A percentile compares a stretch with the other conserved stretches of the same genome.
Conservation (phyloP, 2,797 vertebrate genomes). For the Iguana delicatissima region DNA sequence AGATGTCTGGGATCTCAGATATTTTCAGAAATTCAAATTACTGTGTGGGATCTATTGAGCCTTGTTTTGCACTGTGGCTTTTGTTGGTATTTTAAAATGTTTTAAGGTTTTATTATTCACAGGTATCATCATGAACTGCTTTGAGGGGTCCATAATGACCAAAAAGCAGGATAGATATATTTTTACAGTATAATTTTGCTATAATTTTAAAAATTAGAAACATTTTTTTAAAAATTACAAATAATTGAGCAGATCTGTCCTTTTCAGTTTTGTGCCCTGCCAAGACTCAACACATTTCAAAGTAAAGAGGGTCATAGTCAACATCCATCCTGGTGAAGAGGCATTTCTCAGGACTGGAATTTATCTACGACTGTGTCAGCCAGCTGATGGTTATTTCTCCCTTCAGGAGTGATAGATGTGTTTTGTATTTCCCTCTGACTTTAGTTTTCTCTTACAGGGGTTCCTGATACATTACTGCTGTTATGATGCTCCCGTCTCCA, state of each 20-base stretch:
- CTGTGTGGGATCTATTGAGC: not conserved
- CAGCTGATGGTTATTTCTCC: not conserved
- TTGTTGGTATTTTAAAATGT: not conserved
- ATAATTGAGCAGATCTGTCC: not conserved
- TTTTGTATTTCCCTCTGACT: not conserved
- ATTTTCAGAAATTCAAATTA: not conserved
- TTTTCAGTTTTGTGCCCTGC: not conserved
- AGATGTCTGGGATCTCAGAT: too few relatives aligned
- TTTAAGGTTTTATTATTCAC: not conserved
- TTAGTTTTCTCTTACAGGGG: conserved; percentile 27
- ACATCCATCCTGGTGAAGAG: too few relatives aligned
- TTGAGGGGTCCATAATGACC: not conserved
- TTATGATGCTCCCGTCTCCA: conserved; percentile 85
- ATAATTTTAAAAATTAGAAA: too few relatives aligned
- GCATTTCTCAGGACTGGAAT: not conserved
- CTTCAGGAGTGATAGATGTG: not conserved
- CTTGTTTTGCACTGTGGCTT: not conserved
- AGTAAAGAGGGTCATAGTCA: not conserved
- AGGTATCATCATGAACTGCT: not conserved
- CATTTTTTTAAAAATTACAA: too few relatives aligned
- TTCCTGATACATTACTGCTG: not conserved
- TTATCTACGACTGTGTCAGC: not conserved
- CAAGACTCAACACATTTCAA: not conserved
- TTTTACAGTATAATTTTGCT: not conserved
- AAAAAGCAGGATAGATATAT: not conserved